Evolutionary conservation across 2,113 vertebrate species (phyloP), one percentile per base, ranked within the genome.

Genomic region (Stigmatopora argus): DNA sequence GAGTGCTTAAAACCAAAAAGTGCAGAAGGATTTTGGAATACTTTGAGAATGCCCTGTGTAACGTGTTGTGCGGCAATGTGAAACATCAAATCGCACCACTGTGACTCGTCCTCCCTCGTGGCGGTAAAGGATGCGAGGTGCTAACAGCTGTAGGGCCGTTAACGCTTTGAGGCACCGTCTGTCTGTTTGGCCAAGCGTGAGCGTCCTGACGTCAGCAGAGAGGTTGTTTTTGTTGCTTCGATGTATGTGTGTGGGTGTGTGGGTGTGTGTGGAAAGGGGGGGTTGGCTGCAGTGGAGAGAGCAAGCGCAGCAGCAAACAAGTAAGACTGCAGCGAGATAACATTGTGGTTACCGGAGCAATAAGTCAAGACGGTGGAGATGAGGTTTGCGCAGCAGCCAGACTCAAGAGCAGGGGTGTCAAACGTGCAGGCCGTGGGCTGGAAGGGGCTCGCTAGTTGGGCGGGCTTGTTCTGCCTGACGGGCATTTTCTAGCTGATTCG

Each of bases 331-430:
- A 17, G 41, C 21, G 26, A 65, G 72, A 70, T 65, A 66, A 74
- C 26, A 23, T 21, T 9, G 47, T 7, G 44, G 31, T 71, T 55
- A 47, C 45, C 63, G 52, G 38, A 19, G 53, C 60, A 70, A 48
- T 23, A 53, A 69, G 48, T 68, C 21, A 17, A 21, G 41, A 69
- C 35, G 58, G 44, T 67, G 69, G 62, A 38, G 68, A 79, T 63
- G 67, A 78, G 78, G 69, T 79, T 81, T 72, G 63, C 58, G n/a
- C 73, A 84, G 77, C 83, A 84, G 75, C 69, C 75, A 67, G 78
- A 79, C 70, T 8, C 69, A 6, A 75, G 65, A 64, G 26, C 26
- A 31, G 26, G 1, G 26, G 26, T 31, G 26, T 31, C 26, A 31
- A 31, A 31, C 26, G 26, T 31, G 26, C 26, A 31, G 3, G 2